Base-by-base conservation (phyloP, 1,140 invertebrate genomes). In the Spodoptera litura region DNA sequence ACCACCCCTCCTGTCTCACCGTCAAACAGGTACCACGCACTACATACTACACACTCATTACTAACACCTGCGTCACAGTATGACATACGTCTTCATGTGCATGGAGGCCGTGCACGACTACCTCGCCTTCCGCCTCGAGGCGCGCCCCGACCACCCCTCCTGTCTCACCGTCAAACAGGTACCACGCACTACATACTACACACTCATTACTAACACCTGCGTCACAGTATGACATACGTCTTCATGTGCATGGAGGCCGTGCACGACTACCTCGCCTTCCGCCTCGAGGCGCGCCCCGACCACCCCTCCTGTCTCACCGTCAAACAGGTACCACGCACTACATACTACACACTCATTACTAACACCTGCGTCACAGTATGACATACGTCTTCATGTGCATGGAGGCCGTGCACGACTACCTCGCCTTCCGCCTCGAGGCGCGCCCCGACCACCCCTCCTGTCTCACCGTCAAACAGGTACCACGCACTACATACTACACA, bases 81-180 rank as follows among this genome's bases (percentile, higher is more conserved):
- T 20, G 20, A 20, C 20, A 20, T 20, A 0, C 20, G 20, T 20
- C 20, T 20, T 20, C 20, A 96, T 98, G 15, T 97, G 98, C 15
- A 89, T 99, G 81, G 97, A 99, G 91, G 96, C 98, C 13, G 96
- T 98, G 78, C 97, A 99, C 85, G 98, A 99, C 92, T 99, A 98
- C 93, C 93, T 99, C 44, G 93, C 96, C 44, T 96, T 99, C 94
- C 94, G 98, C 75, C 94, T 99, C 49, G 98, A 99, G 85, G 97
- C 98, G 59, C 96, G 97, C 81, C 97, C 97, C 0, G 96, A 96
- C 31, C 96, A 98, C 76, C 98, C 98, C 3, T 98, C 98, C 68
- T 96, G 97, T 10, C 95, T 98, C 13, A 98, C 98, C 83, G 96
- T 99, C 49, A 96, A 97, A 88, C 97, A 98, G 95, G 96, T 96